Percentiles rank a stretch among this genome's conserved stretches.
phyloP scores from a whole-genome alignment of 1,140 invertebrate species.

The Chionoecetes opilio region DNA sequence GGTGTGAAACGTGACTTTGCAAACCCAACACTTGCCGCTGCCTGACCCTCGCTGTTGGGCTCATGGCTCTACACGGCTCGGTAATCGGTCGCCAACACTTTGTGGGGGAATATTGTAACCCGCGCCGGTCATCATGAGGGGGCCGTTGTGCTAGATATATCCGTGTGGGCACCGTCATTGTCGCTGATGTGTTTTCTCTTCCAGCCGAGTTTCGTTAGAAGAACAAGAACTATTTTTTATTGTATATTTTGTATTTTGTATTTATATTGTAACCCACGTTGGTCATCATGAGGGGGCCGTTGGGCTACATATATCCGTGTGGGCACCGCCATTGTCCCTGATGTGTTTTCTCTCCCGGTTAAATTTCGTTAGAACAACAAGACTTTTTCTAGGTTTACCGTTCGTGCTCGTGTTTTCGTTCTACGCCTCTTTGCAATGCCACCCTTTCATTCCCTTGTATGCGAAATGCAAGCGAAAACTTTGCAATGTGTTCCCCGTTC shows the following conservation, averaged over 20 bases:
- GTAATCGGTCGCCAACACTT: conserved; percentile 6
- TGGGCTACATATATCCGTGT: not conserved
- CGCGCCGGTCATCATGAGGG: not conserved
- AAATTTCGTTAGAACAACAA: not conserved
- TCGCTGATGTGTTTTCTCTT: not conserved
- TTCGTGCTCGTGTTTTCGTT: not conserved
- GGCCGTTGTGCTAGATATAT: not conserved
- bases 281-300: not conserved
- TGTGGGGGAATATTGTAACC: not conserved
- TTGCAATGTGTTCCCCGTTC: not conserved
- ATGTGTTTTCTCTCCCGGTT: not conserved
- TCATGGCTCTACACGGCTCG: not conserved
- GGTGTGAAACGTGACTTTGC: conserved; percentile 17
- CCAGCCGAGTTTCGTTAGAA: not conserved
- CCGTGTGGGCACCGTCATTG: not conserved
- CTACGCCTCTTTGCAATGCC: not conserved
- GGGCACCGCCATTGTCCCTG: not conserved
- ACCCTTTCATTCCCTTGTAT: not conserved
- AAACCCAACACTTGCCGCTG: not conserved
- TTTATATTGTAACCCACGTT: too few relatives aligned
- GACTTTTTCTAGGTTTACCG: not conserved
- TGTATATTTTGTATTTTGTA: too few relatives aligned
- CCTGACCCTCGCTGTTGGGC: not conserved
- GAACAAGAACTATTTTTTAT: too few relatives aligned
- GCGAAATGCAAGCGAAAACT: not conserved